Evolutionary conservation across 2,797 vertebrate genomes (phyloP).

Genomic region (Coregonus sp.): DNA sequence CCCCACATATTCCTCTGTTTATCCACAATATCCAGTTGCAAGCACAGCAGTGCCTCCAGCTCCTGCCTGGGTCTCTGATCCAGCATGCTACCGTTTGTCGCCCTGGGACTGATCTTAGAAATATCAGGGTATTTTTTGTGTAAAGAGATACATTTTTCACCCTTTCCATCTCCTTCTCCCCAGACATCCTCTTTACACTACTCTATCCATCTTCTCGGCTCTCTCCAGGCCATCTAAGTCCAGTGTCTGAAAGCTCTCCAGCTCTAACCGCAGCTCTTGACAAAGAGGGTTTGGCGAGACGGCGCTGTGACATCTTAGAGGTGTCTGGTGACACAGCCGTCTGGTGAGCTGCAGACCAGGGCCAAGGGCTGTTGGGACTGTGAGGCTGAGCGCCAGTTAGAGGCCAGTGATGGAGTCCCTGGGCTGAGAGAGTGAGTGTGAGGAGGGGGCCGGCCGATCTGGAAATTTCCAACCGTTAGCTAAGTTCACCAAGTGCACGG

Average conservation of each 20-base stretch:
- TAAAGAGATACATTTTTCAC: not conserved
- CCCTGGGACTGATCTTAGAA: not conserved
- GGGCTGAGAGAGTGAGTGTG: constrained; percentile 11
- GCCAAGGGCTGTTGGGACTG: not conserved
- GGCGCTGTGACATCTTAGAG: not conserved
- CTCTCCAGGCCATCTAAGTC: constrained; percentile 34
- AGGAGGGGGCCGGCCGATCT: constrained; percentile 5
- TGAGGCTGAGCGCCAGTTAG: not conserved
- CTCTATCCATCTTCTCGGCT: constrained; percentile 20
- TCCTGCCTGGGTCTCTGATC: constrained; percentile 25
- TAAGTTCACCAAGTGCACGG: constrained; percentile 34
- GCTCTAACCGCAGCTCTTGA: not conserved
- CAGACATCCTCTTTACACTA: not conserved
- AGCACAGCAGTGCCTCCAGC: constrained; percentile 27
- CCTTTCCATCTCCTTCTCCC: constrained; percentile 30
- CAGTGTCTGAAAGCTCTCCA: constrained; percentile 16
- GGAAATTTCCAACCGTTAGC: constrained; percentile 44
- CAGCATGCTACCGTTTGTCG: not conserved
- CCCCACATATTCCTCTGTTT: constrained; percentile 43
- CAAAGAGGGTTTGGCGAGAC: not conserved
- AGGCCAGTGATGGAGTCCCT: not conserved
- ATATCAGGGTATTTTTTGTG: not conserved
- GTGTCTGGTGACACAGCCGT: not conserved
- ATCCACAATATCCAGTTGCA: constrained; percentile 50
- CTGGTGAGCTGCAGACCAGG: not conserved